Evolutionary conservation across 2,888 invertebrate species (phyloP), one percentile per base, ranked within the genome.

Genomic region (Drosophila diplacantha): DNA sequence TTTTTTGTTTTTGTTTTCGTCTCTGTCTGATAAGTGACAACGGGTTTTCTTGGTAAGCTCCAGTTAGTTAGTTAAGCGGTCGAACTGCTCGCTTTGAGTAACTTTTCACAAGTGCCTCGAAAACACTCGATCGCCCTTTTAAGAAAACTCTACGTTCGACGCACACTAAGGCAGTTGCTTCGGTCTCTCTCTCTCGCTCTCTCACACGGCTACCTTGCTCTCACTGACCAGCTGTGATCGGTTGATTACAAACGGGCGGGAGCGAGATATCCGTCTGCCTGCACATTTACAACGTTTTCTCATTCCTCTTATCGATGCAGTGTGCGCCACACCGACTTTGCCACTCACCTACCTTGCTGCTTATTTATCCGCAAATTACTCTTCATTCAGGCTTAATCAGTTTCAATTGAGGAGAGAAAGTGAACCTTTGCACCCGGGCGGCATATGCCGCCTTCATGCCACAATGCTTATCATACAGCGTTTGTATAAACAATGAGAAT

Each of bases 81-180:
- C 71, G 81, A 72, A 75, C 81, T 67, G 64, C 26, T 65, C 79
- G 70, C 74, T 39, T 57, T 61, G 78, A 69, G 76, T 73, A 53
- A 63, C 57, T 54, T 72, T 71, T 71, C 72, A 60, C 71, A 83
- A 86, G 83, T 86, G 85, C 83, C 75, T 82, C 69, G 52, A 68
- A 72, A 72, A 60, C 66, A 56, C 64, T 47, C 71, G 74, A 65
- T 58, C 72, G 71, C 72, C 73, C 75, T 71, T 78, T 70, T 75
- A 85, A 78, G 79, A 85, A 85, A 85, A 83, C 71, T 20, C 71
- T 20, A 12, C 20, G 69, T 63, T 41, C 56, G 57, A 65, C 34
- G 38, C 65, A 74, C 47, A 80, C 82, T 72, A 64, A 34, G 47
- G 61, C 74, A 75, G 16, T 46, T 59, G 44, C 14, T 31, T 8